A percentile compares a stretch with the other conserved stretches of the same genome.
Evolutionary conservation across 2,113 vertebrate species (phyloP).

Genomic region (Etheostoma cragini): DNA sequence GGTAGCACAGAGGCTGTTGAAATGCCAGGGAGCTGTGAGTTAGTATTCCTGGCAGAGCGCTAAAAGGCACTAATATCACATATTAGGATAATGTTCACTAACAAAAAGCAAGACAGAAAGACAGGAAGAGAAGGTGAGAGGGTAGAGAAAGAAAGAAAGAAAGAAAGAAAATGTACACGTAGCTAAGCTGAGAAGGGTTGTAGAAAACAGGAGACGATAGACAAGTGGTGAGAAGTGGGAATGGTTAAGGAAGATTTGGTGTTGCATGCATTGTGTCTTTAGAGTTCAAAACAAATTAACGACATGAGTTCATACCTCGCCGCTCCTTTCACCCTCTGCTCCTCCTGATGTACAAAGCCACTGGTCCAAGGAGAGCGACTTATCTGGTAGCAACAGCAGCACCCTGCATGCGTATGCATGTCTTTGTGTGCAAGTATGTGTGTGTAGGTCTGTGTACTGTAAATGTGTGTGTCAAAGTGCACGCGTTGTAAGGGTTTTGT

Average conservation of each 20-base stretch:
- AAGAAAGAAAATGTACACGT: conserved; percentile 38
- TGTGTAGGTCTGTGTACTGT: background rate
- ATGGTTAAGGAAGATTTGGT: conserved; percentile 57
- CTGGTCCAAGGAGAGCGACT: conserved; percentile 72
- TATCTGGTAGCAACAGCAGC: conserved; percentile 78
- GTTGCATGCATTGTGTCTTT: conserved; percentile 35
- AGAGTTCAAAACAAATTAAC: conserved; percentile 74
- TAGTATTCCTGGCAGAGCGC: conserved; percentile 72
- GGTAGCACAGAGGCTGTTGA: conserved; percentile 63
- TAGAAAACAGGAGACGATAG: conserved; percentile 8
- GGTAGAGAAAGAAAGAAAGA: conserved; percentile 18
- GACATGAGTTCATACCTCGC: conserved; percentile 66
- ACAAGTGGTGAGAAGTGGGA: conserved; percentile 28
- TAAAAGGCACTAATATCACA: conserved; percentile 74
- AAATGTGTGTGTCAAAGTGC: conserved; percentile 15
- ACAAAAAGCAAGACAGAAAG: conserved; percentile 46
- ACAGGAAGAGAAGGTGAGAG: background rate
- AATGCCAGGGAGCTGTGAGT: conserved; percentile 68
- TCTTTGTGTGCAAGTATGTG: background rate
- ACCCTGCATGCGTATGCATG: conserved; percentile 25
- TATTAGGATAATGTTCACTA: conserved; percentile 68
- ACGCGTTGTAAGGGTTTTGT: background rate
- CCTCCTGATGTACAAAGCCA: conserved; percentile 71
- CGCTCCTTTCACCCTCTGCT: conserved; percentile 62
- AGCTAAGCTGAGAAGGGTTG: conserved; percentile 24